Percentiles rank a stretch among this genome's conserved stretches.
Conservation (phyloP, 2,113 vertebrate species). For the Lampris megalopsis region DNA sequence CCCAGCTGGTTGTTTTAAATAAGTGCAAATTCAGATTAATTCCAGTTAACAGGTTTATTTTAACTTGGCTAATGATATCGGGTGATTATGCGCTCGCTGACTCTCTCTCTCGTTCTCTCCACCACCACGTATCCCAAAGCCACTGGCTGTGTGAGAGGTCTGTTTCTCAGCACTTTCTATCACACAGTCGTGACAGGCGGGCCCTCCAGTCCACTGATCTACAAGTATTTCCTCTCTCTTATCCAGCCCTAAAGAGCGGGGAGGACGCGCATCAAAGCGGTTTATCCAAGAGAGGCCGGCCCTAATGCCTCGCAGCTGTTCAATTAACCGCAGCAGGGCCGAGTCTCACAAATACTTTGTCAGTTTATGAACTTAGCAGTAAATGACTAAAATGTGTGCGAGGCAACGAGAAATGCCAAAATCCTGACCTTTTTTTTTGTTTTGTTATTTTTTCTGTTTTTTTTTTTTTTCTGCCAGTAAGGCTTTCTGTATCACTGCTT, state of each 20-base stretch:
- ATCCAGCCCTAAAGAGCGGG: constrained; percentile 61
- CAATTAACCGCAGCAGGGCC: constrained; percentile 53
- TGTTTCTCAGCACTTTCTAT: constrained; percentile 9
- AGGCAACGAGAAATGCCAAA: constrained; percentile 27
- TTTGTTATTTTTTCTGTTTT: too few relatives aligned
- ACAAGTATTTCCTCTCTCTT: constrained; percentile 50
- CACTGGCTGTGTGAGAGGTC: constrained; percentile 29
- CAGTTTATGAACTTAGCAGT: constrained; percentile 66
- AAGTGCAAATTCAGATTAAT: too few relatives aligned
- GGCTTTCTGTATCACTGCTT: constrained; percentile 1
- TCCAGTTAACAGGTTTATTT: too few relatives aligned
- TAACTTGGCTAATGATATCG: too few relatives aligned
- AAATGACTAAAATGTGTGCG: constrained; percentile 60
- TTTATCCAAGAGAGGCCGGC: constrained; percentile 55
- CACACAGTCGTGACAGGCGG: constrained; percentile 20
- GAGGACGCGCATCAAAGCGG: constrained; percentile 63
- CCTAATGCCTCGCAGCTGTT: constrained; percentile 74
- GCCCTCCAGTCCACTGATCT: constrained; percentile 49
- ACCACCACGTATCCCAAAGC: background rate
- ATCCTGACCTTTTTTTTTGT: constrained; percentile 22
- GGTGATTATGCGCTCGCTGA: too few relatives aligned
- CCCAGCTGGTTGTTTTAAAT: too few relatives aligned
- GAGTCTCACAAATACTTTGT: constrained; percentile 63
- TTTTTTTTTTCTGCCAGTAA: background rate
- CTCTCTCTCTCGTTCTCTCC: background rate